Conservation (phyloP, 2,797 vertebrate genomes). For the Poecile montanus region DNA sequence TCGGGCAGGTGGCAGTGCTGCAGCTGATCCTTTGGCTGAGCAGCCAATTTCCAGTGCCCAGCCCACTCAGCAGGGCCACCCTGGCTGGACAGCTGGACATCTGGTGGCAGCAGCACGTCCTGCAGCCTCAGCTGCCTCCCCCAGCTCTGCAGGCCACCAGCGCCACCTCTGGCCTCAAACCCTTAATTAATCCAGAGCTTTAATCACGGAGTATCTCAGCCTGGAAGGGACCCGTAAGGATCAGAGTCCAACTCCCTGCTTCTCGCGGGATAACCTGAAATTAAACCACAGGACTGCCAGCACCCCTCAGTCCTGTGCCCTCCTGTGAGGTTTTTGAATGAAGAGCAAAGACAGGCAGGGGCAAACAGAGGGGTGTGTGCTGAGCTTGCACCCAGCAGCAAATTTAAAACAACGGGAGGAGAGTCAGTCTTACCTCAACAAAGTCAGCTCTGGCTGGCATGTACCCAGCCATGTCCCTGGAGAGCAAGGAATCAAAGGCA, state of each 20-base stretch:
- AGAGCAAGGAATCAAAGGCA: slow-evolving; percentile 93
- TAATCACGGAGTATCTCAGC: not conserved
- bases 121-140: not conserved
- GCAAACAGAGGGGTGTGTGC: not conserved
- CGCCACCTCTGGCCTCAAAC: not conserved
- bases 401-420: not conserved
- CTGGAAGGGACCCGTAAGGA: not conserved
- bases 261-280: not conserved
- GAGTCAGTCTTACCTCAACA: slow-evolving; percentile 86
- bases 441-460: slow-evolving; percentile 98
- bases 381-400: not conserved
- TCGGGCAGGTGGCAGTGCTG: not conserved
- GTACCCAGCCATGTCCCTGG: slow-evolving; percentile 98
- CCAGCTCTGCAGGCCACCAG: not conserved
- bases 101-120: not conserved
- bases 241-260: not conserved
- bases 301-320: not conserved
- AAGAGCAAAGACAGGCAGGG: not conserved
- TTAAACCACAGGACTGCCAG: not conserved
- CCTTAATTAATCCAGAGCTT: not conserved
- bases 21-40: not conserved
- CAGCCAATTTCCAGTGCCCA: not conserved
- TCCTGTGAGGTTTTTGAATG: not conserved
- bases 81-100: not conserved
- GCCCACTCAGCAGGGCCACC: not conserved